Evolutionary conservation across 2,888 invertebrate genomes (phyloP).

Genomic region (Drosophila anceps): DNA sequence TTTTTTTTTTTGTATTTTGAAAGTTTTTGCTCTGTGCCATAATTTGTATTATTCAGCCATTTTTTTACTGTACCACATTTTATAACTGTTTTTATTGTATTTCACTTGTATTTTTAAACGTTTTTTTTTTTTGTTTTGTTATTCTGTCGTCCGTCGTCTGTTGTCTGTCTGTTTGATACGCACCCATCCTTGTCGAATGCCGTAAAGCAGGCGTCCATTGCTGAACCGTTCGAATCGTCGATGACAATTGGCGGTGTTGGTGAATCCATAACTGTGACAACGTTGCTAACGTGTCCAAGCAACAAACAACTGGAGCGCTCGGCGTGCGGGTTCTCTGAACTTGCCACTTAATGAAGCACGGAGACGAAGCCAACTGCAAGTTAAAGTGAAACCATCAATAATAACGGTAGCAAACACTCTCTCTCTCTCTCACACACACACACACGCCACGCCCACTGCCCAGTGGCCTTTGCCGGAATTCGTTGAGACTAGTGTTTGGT

Average conservation of each 20-base stretch:
- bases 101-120: not conserved
- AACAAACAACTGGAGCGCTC: conserved; percentile 56
- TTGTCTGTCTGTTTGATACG: conserved; percentile 82
- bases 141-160: conserved; percentile 1
- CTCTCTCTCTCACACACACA: conserved; percentile 9
- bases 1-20: no score
- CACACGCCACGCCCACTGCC: conserved; percentile 17
- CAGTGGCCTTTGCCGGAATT: conserved; percentile 7
- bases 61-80: not conserved
- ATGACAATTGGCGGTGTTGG: conserved; percentile 85
- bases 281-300: conserved; percentile 60
- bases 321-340: conserved; percentile 29
- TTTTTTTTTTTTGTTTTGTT: not conserved
- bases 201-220: conserved; percentile 96
- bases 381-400: conserved; percentile 79
- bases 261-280: conserved; percentile 83
- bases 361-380: conserved; percentile 66
- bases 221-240: conserved; percentile 87
- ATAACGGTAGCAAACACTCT: conserved; percentile 47
- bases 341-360: conserved; percentile 65
- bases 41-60: not conserved
- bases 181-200: conserved; percentile 96
- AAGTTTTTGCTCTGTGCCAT: no score
- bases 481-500: conserved; percentile 6
- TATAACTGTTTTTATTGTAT: not conserved